Percentiles rank a stretch among this genome's conserved stretches.
Conservation (phyloP, 2,888 invertebrate species). For the Entomobrya proxima region DNA sequence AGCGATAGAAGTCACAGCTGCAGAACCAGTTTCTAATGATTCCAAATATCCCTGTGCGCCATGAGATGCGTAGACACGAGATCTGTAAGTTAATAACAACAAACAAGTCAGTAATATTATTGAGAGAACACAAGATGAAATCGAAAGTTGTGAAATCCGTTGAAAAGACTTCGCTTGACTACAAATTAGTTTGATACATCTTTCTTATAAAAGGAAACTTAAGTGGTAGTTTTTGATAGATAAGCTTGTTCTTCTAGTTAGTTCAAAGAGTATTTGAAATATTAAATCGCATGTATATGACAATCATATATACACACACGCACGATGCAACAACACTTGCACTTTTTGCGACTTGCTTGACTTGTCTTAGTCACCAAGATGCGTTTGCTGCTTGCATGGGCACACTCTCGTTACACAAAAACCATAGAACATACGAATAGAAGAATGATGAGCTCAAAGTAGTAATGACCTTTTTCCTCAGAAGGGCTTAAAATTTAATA, state of each 20-base stretch:
- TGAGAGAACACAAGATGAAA: slow-evolving; percentile 58
- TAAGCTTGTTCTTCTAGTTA: slow-evolving; percentile 60
- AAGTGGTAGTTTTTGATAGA: slow-evolving; percentile 59
- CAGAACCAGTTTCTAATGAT: slow-evolving; percentile 64
- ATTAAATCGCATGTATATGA: slow-evolving; percentile 28
- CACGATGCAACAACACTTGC: slow-evolving; percentile 26
- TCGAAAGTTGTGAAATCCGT: slow-evolving; percentile 65
- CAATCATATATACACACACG: neutral
- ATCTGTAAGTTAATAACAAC: slow-evolving; percentile 52
- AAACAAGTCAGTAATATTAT: slow-evolving; percentile 12
- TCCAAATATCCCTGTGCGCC: slow-evolving; percentile 62
- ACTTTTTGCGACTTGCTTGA: slow-evolving; percentile 29
- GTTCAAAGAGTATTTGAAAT: slow-evolving; percentile 38
- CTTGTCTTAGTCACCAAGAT: slow-evolving; percentile 45
- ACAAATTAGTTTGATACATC: slow-evolving; percentile 63
- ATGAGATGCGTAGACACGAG: slow-evolving; percentile 61
- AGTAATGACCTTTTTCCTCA: slow-evolving; percentile 41
- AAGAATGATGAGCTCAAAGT: slow-evolving; percentile 3
- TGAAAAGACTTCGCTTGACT: slow-evolving; percentile 61
- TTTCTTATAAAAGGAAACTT: slow-evolving; percentile 55
- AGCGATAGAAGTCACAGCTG: slow-evolving; percentile 57
- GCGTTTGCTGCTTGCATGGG: neutral
- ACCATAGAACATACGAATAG: neutral
- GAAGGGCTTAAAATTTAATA: slow-evolving; percentile 1
- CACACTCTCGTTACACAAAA: neutral